Percentiles rank a stretch among this genome's conserved stretches.
phyloP scores from a whole-genome alignment of 2,888 invertebrate species.

The Caenorhabditis wallacei region DNA sequence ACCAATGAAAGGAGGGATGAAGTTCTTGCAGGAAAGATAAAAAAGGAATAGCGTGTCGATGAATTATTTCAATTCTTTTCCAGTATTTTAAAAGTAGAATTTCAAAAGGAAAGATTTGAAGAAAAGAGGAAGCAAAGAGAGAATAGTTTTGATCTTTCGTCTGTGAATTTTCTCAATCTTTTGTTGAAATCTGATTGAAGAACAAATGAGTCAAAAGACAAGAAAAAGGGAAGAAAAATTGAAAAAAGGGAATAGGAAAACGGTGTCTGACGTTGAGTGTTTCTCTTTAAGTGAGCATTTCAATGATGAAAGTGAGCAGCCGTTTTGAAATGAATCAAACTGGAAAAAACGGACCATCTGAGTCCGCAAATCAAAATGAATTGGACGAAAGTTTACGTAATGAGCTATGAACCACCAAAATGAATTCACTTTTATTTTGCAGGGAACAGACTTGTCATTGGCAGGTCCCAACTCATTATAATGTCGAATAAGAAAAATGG shows the following conservation, averaged over 20 bases:
- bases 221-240: slow-evolving; percentile 12
- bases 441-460: slow-evolving; percentile 40
- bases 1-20: background rate
- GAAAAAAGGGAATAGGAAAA: background rate
- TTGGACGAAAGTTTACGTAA: slow-evolving; percentile 34
- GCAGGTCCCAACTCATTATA: slow-evolving; percentile 50
- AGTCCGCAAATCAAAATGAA: slow-evolving; percentile 39
- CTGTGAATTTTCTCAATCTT: slow-evolving; percentile 8
- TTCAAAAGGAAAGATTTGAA: too few species aligned
- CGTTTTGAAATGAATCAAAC: slow-evolving; percentile 36
- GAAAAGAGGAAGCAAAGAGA: background rate
- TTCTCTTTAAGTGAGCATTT: slow-evolving; percentile 40
- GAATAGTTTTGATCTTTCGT: slow-evolving; percentile 29
- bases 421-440: slow-evolving; percentile 1
- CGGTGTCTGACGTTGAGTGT: slow-evolving; percentile 47
- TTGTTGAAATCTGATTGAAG: slow-evolving; percentile 14
- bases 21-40: slow-evolving; percentile 10
- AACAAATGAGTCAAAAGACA: slow-evolving; percentile 21
- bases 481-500: slow-evolving; percentile 21
- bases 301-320: slow-evolving; percentile 58
- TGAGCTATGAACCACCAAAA: slow-evolving; percentile 53
- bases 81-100: background rate
- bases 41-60: slow-evolving; percentile 40
- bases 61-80: slow-evolving; percentile 49
- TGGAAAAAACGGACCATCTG: slow-evolving; percentile 46